A percentile compares a stretch with the other conserved stretches of the same genome.
Conservation (phyloP, 1,140 invertebrate species). For the Temnothorax curvispinosus region DNA sequence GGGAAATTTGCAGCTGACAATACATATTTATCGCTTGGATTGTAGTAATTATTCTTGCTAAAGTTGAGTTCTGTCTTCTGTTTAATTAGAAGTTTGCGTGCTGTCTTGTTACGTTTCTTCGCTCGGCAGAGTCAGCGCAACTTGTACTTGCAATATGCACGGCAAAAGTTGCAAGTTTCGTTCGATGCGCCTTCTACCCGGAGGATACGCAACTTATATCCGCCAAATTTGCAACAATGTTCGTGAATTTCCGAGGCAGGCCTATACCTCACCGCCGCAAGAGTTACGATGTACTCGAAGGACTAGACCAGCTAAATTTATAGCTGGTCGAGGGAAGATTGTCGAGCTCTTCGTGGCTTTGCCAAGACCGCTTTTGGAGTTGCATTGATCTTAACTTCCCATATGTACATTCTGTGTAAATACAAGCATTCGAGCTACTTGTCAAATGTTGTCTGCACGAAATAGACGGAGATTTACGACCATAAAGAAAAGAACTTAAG, state of each 20-base stretch:
- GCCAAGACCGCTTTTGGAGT: constrained; percentile 28
- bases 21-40: constrained; percentile 23
- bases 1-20: not conserved
- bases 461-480: not conserved
- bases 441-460: constrained; percentile 11
- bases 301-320: constrained; percentile 23
- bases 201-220: constrained; percentile 49
- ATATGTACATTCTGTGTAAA: constrained; percentile 4
- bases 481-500: not conserved
- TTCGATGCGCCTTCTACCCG: not conserved
- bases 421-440: constrained; percentile 13
- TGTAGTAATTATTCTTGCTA: constrained; percentile 13
- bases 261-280: constrained; percentile 23
- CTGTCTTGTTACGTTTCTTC: constrained; percentile 16
- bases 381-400: constrained; percentile 53
- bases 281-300: constrained; percentile 44
- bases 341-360: constrained; percentile 33
- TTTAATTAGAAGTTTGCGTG: constrained; percentile 42
- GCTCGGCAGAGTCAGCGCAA: constrained; percentile 1
- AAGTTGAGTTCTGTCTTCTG: constrained; percentile 12
- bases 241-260: constrained; percentile 32
- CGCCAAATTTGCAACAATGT: constrained; percentile 58
- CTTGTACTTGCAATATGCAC: constrained; percentile 1
- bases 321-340: constrained; percentile 40
- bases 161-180: constrained; percentile 45